Evolutionary conservation across 2,888 invertebrate genomes (phyloP), one percentile per base, ranked within the genome.

Genomic region (Noctua pronuba): DNA sequence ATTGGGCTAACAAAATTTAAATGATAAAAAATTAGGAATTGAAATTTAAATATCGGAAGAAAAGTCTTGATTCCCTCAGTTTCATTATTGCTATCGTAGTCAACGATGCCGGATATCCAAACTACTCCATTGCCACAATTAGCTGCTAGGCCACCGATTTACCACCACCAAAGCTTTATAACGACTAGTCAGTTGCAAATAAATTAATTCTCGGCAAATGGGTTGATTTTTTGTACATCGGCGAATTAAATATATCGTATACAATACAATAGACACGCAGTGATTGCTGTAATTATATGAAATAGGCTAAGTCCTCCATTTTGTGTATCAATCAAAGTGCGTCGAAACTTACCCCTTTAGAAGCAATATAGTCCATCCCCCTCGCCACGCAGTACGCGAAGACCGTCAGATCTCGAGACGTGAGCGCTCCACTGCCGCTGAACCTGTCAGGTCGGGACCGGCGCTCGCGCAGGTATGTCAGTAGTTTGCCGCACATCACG

Each of bases 321-420:
- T 55, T 6, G 10, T 16, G 2, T 24, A 58, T 16, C 13, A 1
- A 28, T 28, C 7, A 7, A 58, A 58, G 6, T 58, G 1, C 16
- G 7, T 31, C 2, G 8, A 58, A 28, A 41, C 97, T 96, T 92
- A 98, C 98, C 95, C 98, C 98, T 93, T 98, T 98, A 38, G 98
- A 98, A 24, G 98, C 97, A 67, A 98, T 97, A 89, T 98, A 98
- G 90, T 98, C 98, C 98, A 98, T 98, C 74, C 98, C 98, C 82
- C 98, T 96, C 2, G 98, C 98, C 64, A 98, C 98, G 89, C 98
- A 98, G 92, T 98, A 97, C 0, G 98, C 98, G 92, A 98, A 98
- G 31, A 98, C 98, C 0, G 98, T 98, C 77, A 98, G 96, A 83
- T 98, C 98, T 44, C 98, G 96, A 0, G 98, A 97, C 7, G 98